Conservation (phyloP, 2,797 vertebrate genomes). For the Serranus cabrilla region DNA sequence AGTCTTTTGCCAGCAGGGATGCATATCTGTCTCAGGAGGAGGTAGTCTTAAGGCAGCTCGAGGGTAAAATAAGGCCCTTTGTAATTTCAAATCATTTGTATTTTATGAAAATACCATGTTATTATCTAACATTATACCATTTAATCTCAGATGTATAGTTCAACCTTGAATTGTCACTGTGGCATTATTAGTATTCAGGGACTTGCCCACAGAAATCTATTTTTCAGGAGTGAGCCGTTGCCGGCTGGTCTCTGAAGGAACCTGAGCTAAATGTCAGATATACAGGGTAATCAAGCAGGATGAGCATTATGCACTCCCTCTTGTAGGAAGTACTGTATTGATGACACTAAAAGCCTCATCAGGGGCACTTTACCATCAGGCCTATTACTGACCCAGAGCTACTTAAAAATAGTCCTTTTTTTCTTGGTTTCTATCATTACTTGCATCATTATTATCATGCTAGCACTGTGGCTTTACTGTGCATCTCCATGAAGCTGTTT, state of each 20-base stretch:
- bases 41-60: not conserved
- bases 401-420: not conserved
- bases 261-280: conserved; percentile 62
- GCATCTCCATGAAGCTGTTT: not conserved
- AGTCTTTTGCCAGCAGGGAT: conserved; percentile 17
- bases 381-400: not conserved
- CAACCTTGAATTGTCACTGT: conserved; percentile 3
- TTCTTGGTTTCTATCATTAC: not conserved
- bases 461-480: not conserved
- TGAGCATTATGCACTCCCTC: conserved; percentile 9
- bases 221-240: conserved; percentile 33
- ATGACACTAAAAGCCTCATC: conserved; percentile 24
- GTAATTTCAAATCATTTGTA: conserved; percentile 21
- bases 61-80: conserved; percentile 20
- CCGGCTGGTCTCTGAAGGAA: conserved; percentile 31
- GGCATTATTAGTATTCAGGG: conserved; percentile 64
- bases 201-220: conserved; percentile 14
- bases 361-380: conserved; percentile 2
- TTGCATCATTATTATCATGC: not conserved
- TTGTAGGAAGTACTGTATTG: conserved; percentile 3
- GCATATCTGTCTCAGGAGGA: conserved; percentile 8
- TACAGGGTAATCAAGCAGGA: conserved; percentile 30
- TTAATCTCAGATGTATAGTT: conserved; percentile 46
- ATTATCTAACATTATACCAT: conserved; percentile 12
- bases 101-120: not conserved